Evolutionary conservation across 2,797 vertebrate genomes (phyloP).

Genomic region (Antennarius maculatus): DNA sequence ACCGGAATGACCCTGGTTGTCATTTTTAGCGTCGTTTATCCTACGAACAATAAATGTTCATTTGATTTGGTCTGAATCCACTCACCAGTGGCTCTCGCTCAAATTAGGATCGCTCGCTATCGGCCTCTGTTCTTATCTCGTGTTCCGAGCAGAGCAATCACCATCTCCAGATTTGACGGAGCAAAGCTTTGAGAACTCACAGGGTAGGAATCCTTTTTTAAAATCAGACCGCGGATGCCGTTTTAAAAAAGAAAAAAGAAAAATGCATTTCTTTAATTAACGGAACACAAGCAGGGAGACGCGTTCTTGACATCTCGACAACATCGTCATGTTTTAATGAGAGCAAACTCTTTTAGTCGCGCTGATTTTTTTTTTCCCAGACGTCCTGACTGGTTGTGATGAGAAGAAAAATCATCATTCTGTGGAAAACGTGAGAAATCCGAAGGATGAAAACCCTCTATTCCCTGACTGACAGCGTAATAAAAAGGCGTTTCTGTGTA

Average conservation of each 20-base stretch:
- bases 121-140: conserved; percentile 65
- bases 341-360: neutral
- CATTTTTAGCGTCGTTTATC: conserved; percentile 50
- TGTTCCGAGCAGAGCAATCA: conserved; percentile 48
- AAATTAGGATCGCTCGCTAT: conserved; percentile 66
- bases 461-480: conserved; percentile 21
- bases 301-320: conserved; percentile 9
- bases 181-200: conserved; percentile 49
- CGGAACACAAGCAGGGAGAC: conserved; percentile 14
- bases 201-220: conserved; percentile 69
- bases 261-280: neutral
- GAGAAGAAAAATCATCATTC: neutral
- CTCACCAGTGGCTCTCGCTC: conserved; percentile 54
- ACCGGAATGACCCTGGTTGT: conserved; percentile 49
- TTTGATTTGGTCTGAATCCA: conserved; percentile 75
- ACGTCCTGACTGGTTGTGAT: neutral
- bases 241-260: neutral
- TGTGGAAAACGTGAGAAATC: neutral
- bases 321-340: conserved; percentile 32
- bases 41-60: conserved; percentile 55
- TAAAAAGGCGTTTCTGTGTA: conserved; percentile 3
- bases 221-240: conserved; percentile 22
- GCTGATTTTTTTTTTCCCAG: neutral
- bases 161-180: conserved; percentile 66
- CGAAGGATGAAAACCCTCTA: too few relatives aligned